Conservation (phyloP, 2,888 invertebrate species). For the Nycteola revayana region DNA sequence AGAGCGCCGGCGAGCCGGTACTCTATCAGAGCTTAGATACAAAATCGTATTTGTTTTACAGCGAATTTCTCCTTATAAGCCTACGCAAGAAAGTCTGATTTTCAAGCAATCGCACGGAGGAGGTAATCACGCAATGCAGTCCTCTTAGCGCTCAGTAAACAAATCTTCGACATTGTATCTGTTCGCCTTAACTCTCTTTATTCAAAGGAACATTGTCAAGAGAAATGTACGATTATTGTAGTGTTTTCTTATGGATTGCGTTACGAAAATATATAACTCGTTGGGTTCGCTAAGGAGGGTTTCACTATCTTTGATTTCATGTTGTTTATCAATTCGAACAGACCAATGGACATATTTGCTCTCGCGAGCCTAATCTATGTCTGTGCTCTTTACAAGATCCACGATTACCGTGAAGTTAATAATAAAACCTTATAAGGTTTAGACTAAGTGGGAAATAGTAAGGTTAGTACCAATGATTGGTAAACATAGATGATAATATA, state of each 20-base stretch:
- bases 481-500: too few relatives aligned
- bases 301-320: conserved; percentile 69
- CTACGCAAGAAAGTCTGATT: conserved; percentile 55
- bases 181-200: conserved; percentile 75
- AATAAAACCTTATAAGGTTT: conserved; percentile 23
- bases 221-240: conserved; percentile 79
- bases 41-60: conserved; percentile 37
- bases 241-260: conserved; percentile 75
- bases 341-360: conserved; percentile 67
- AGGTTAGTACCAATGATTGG: too few relatives aligned
- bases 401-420: conserved; percentile 38
- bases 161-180: conserved; percentile 79
- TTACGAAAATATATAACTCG: conserved; percentile 75
- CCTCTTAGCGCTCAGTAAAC: conserved; percentile 70
- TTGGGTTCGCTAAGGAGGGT: conserved; percentile 60
- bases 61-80: conserved; percentile 51
- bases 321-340: conserved; percentile 73
- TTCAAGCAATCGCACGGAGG: conserved; percentile 40
- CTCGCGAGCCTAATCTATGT: conserved; percentile 54
- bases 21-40: conserved; percentile 60
- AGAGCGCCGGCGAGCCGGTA: conserved; percentile 48
- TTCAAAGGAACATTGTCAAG: conserved; percentile 80
- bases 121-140: conserved; percentile 67
- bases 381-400: conserved; percentile 53
- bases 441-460: conserved; percentile 12